phyloP scores from a whole-genome alignment of 2,113 vertebrate genomes.

The Sarotherodon lohbergeri region DNA sequence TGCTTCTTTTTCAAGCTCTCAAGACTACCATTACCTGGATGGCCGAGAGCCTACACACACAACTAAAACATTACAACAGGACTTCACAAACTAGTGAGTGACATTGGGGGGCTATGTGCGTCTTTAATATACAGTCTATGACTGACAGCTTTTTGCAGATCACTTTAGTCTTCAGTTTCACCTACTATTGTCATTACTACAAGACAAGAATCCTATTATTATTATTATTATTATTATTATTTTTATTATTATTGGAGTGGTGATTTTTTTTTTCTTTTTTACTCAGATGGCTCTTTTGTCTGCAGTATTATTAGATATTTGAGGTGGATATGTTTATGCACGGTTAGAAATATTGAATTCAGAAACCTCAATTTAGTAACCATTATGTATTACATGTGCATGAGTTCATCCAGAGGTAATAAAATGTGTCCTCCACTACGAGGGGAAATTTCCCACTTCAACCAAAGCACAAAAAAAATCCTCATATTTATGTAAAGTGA shows the following conservation, averaged over 20 bases:
- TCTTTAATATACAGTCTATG: neutral
- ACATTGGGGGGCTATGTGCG: neutral
- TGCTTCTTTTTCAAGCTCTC: neutral
- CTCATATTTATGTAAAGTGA: neutral
- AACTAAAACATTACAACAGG: neutral
- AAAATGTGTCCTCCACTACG: neutral
- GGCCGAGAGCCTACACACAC: neutral
- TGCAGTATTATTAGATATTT: neutral
- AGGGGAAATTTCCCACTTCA: neutral
- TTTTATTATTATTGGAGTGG: neutral
- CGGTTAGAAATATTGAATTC: neutral
- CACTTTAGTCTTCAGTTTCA: neutral
- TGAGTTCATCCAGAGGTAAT: neutral
- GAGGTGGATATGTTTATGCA: neutral
- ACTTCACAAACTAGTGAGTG: neutral
- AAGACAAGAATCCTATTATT: neutral
- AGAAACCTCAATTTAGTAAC: neutral
- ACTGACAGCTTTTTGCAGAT: neutral
- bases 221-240: accelerated
- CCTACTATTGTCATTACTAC: neutral
- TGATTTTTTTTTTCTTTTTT: neutral
- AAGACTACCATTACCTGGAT: neutral
- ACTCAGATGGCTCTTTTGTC: neutral
- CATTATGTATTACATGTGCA: neutral
- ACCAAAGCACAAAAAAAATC: neutral